phyloP scores from a whole-genome alignment of 2,888 invertebrate genomes.

The Agrochola litura region DNA sequence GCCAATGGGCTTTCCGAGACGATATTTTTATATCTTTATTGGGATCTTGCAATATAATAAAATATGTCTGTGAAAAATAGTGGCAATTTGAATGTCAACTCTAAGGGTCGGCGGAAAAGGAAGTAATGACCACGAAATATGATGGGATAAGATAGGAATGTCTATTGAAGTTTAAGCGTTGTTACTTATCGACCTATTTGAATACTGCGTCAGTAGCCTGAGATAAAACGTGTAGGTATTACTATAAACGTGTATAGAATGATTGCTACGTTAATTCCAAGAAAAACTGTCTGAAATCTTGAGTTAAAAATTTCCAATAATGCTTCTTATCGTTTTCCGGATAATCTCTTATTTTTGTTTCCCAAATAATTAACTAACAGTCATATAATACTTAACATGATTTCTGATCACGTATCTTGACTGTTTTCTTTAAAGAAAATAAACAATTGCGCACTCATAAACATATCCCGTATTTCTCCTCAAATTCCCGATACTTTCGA shows the following conservation, averaged over 20 bases:
- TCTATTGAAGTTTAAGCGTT: slow-evolving; percentile 36
- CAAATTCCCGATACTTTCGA: slow-evolving; percentile 55
- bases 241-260: no score
- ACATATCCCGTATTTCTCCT: slow-evolving; percentile 1
- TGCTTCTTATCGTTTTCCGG: no score
- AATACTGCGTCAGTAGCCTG: neutral
- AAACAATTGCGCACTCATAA: neutral
- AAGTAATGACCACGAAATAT: slow-evolving; percentile 62
- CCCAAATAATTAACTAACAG: no score
- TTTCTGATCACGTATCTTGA: no score
- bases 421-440: neutral
- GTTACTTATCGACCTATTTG: slow-evolving; percentile 21
- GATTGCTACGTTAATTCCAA: no score
- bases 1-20: slow-evolving; percentile 75
- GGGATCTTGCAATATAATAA: slow-evolving; percentile 75
- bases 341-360: no score
- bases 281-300: no score
- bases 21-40: slow-evolving; percentile 81
- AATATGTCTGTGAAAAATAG: slow-evolving; percentile 72
- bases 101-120: slow-evolving; percentile 54
- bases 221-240: no score
- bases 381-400: no score
- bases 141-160: slow-evolving; percentile 46
- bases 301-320: no score
- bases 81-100: slow-evolving; percentile 68